Conservation (phyloP, 1,140 invertebrate genomes). For the Sesamia nonagrioides region DNA sequence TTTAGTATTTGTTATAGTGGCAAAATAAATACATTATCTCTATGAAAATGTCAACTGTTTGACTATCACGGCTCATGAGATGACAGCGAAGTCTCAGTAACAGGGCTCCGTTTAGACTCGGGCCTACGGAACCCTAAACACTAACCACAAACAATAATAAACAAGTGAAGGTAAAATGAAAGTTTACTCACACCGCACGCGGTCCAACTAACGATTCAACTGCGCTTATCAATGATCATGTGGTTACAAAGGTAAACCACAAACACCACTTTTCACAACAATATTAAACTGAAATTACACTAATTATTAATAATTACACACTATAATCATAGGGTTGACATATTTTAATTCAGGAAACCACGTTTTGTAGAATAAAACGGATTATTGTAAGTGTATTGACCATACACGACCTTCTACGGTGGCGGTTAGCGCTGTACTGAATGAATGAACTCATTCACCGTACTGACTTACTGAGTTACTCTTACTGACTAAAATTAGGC, state of each 20-base stretch:
- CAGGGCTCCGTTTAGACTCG: too few relatives aligned
- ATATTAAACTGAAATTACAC: neutral
- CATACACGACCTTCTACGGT: neutral
- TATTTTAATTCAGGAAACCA: conserved; percentile 31
- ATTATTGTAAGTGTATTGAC: neutral
- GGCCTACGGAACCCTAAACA: too few relatives aligned
- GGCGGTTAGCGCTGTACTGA: conserved; percentile 4
- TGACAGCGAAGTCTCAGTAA: too few relatives aligned
- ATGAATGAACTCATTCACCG: too few relatives aligned
- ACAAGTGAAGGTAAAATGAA: neutral
- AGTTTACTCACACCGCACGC: conserved; percentile 16
- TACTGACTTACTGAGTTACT: too few relatives aligned
- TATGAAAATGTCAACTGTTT: too few relatives aligned
- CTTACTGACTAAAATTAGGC: conserved; percentile 31
- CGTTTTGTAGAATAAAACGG: neutral
- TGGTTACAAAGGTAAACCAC: neutral
- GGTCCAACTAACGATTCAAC: neutral
- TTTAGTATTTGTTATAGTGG: too few relatives aligned
- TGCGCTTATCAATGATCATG: conserved; percentile 9
- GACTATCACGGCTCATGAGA: too few relatives aligned
- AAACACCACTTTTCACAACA: neutral
- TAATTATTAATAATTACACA: too few relatives aligned
- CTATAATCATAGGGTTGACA: neutral
- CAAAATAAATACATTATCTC: too few relatives aligned
- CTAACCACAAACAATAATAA: neutral